Base-by-base conservation (phyloP, 2,113 vertebrate species). In the Paedocypris sp. region DNA sequence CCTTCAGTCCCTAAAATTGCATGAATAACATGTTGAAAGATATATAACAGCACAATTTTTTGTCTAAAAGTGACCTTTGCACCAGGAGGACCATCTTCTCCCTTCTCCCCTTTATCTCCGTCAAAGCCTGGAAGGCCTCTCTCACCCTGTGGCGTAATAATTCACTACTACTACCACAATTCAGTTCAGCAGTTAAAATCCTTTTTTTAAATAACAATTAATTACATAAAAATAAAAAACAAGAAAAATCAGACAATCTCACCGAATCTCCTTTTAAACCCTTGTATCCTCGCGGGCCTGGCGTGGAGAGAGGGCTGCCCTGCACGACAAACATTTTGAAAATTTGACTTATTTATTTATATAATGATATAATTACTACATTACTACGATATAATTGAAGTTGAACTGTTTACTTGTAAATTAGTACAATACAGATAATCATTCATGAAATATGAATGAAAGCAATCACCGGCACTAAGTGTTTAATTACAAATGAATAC, bases 71-170 rank as follows among this genome's bases (percentile, higher is more conserved):
- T n/a, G 76, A 92, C 91, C 86, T 94, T 93, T 22, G 85, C 68
- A 60, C 90, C 91, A 7, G 77, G 69, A 2, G 91, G 88, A 1
- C 91, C 91, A 0, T 93, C 90, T 66, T 94, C 91, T 12, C 91
- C 91, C 67, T 94, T 94, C 67, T 94, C 91, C n/a, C 91, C 91
- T 85, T 94, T 94, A 78, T 94, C 91, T 1, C 91, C 91, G 1
- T 94, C 91, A 73, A 92, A 93, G 2, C 91, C 91, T 0, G 89
- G 82, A 7, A 73, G 75, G 2, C 91, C 91, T 38, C 42, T 76
- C 16, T 86, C 85, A 2, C 91, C 91, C 91, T 94, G 62, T 11
- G 72, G 72, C 26, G 6, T 7, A 42, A 51, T 73, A 4, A 15
- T 6, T n/a, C n/a, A n/a, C n/a, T n/a, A n/a, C n/a, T n/a, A n/a